A percentile compares a stretch with the other conserved stretches of the same genome.
Evolutionary conservation across 2,888 invertebrate genomes (phyloP).

Genomic region (Leucoma salicis): DNA sequence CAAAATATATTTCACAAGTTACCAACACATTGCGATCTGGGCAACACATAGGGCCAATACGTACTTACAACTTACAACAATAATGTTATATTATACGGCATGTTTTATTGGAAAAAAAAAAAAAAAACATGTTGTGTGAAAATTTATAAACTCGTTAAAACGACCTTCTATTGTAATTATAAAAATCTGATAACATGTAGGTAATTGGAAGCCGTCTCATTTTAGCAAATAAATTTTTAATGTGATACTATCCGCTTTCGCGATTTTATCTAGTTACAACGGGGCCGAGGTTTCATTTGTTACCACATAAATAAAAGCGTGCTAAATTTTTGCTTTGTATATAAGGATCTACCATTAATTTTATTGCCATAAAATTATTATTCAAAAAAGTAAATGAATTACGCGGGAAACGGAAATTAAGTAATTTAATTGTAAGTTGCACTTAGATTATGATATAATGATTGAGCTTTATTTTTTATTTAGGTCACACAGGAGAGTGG

Average conservation of each 20-base stretch:
- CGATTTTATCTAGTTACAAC: constrained; percentile 44
- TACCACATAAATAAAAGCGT: constrained; percentile 11
- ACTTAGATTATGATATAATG: too few species aligned
- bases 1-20: too few species aligned
- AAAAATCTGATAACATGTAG: constrained; percentile 66
- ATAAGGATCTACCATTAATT: too few species aligned
- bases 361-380: too few species aligned
- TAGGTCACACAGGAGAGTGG: too few species aligned
- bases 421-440: too few species aligned
- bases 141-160: constrained; percentile 43
- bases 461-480: too few species aligned
- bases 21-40: too few species aligned
- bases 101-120: not conserved
- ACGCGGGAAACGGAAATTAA: too few species aligned
- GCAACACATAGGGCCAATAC: too few species aligned
- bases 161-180: constrained; percentile 52
- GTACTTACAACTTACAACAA: not conserved
- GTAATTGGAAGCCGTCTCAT: constrained; percentile 53
- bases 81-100: not conserved
- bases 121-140: constrained; percentile 29
- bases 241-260: constrained; percentile 43
- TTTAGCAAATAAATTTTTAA: constrained; percentile 49
- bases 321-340: too few species aligned
- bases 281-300: constrained; percentile 27
- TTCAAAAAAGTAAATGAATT: too few species aligned